Percentiles rank a stretch among this genome's conserved stretches.
phyloP scores from a whole-genome alignment of 2,888 invertebrate species.

The Penaeus monodon region DNA sequence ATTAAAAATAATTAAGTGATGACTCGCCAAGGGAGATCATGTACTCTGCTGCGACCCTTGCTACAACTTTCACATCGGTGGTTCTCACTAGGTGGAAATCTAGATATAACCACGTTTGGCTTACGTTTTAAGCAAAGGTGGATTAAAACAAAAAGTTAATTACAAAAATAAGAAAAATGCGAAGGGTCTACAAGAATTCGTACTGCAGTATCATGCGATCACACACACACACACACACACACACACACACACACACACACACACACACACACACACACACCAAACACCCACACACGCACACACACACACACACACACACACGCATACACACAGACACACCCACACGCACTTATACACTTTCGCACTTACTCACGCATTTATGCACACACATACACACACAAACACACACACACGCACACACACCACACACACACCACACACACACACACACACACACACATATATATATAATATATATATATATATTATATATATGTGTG shows the following conservation, averaged over 20 bases:
- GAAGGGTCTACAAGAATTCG: too few species aligned
- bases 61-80: too few species aligned
- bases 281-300: slow-evolving; percentile 18
- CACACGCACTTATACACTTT: not conserved
- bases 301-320: slow-evolving; percentile 29
- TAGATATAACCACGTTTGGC: too few species aligned
- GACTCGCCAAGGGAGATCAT: too few species aligned
- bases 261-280: slow-evolving; percentile 20
- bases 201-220: too few species aligned
- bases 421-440: slow-evolving; percentile 28
- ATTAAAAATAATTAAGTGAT: too few species aligned
- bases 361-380: not conserved
- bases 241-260: slow-evolving; percentile 27
- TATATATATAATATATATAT: not conserved
- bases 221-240: slow-evolving; percentile 9
- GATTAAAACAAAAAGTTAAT: too few species aligned
- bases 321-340: slow-evolving; percentile 15
- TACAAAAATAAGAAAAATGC: too few species aligned
- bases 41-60: too few species aligned
- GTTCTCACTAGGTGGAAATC: too few species aligned
- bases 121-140: too few species aligned
- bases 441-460: slow-evolving; percentile 35
- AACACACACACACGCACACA: slow-evolving; percentile 28
- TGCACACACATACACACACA: slow-evolving; percentile 14
- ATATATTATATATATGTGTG: too few species aligned